These are phyloP conservation scores for Clinocottus analis DNA, from an alignment of 2,113 vertebrate species.

Conservation along the genomic window DNA sequence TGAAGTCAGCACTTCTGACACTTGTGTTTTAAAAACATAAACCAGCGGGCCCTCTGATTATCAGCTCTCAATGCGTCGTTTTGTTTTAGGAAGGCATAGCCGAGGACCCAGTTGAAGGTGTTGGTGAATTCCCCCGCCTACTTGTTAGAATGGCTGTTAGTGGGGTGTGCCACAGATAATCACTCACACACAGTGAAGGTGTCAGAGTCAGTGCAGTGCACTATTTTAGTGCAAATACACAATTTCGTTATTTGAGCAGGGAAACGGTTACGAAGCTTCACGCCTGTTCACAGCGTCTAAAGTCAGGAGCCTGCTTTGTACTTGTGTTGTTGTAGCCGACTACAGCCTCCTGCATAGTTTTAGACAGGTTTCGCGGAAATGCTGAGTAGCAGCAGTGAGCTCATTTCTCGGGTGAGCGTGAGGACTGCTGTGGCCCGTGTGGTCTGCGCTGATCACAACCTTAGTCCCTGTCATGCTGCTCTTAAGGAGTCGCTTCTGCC, in stretches of 20 bases:
- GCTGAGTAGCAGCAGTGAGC: conserved; percentile 68
- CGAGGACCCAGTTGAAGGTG: conserved; percentile 23
- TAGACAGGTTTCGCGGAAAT: conserved; percentile 61
- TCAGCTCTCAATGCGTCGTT: neutral
- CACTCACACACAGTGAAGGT: conserved; percentile 24
- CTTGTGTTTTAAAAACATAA: neutral
- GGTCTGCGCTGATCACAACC: conserved; percentile 63
- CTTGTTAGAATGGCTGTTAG: conserved; percentile 47
- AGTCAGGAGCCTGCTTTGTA: conserved; percentile 8
- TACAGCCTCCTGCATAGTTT: neutral
- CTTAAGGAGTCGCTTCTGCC: conserved; percentile 47
- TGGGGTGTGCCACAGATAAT: conserved; percentile 42
- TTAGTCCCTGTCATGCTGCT: conserved; percentile 40
- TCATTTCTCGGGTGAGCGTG: conserved; percentile 39
- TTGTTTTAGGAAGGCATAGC: conserved; percentile 13
- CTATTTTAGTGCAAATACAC: conserved; percentile 28
- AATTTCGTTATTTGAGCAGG: neutral
- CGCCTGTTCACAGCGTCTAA: neutral
- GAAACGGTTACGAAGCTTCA: neutral
- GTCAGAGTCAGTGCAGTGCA: conserved; percentile 26
- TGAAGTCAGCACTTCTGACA: neutral
- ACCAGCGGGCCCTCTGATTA: neutral
- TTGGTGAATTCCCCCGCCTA: conserved; percentile 38
- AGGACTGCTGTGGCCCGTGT: conserved; percentile 57
- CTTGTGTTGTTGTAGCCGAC: too few relatives aligned